phyloP scores from a whole-genome alignment of 2,113 vertebrate genomes.

The Triplophysa tibetana region DNA sequence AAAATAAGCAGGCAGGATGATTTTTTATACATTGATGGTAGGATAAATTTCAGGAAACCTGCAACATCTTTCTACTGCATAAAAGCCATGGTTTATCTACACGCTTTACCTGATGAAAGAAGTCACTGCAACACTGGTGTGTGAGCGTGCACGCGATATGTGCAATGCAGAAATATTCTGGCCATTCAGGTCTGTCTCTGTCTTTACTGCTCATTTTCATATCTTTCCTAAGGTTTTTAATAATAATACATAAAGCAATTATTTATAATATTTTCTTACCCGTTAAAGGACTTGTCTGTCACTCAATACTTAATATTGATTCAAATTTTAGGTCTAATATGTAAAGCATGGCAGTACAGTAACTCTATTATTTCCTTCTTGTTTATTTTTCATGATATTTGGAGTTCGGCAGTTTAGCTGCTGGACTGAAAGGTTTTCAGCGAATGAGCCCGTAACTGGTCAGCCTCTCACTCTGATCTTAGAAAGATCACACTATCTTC shows the following conservation, averaged over 20 bases:
- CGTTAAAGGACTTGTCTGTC: no score
- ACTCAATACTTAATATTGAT: no score
- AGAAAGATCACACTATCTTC: slow-evolving; percentile 7
- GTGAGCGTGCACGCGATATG: no score
- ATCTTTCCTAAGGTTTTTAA: neutral
- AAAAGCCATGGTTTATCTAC: no score
- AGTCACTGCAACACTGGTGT: no score
- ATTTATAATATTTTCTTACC: no score
- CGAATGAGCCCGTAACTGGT: neutral
- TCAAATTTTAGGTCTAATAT: no score
- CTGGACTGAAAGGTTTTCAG: slow-evolving; percentile 11
- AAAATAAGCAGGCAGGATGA: no score
- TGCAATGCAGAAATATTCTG: neutral
- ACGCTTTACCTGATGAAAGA: no score
- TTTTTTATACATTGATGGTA: no score
- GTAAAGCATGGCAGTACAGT: neutral
- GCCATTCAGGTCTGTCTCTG: neutral
- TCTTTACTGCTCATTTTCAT: neutral
- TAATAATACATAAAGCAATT: neutral
- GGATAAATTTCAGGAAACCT: no score
- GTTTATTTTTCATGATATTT: slow-evolving; percentile 27
- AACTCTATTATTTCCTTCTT: slow-evolving; percentile 32
- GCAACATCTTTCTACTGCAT: no score
- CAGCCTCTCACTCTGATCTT: neutral
- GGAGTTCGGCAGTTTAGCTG: neutral